Evolutionary conservation across 2,113 vertebrate genomes (phyloP).

Genomic region (Canis aureus): DNA sequence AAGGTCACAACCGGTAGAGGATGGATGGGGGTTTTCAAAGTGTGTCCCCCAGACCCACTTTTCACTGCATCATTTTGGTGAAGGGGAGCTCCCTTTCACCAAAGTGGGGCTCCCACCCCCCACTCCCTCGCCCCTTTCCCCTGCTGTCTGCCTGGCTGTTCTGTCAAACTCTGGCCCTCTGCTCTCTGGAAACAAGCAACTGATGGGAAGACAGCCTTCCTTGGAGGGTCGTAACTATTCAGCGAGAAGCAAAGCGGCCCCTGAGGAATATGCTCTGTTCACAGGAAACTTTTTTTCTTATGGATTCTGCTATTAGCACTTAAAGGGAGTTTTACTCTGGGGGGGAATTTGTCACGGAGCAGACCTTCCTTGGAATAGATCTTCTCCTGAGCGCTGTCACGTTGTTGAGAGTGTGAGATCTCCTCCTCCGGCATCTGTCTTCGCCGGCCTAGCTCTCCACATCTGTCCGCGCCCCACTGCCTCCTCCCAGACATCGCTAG

Average conservation of each 20-base stretch:
- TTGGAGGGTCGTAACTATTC: slow-evolving; percentile 29
- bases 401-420: background rate
- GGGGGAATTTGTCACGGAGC: slow-evolving; percentile 52
- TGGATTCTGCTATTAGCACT: slow-evolving; percentile 75
- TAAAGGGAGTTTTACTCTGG: slow-evolving; percentile 61
- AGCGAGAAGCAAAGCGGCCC: slow-evolving; percentile 62
- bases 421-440: background rate
- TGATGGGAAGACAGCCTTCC: slow-evolving; percentile 61
- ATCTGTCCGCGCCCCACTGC: background rate
- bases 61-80: background rate
- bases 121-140: background rate
- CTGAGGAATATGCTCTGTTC: slow-evolving; percentile 49
- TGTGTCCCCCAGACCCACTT: background rate
- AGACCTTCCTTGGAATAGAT: slow-evolving; percentile 51
- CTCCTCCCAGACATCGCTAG: background rate
- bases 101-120: background rate
- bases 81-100: too few species aligned
- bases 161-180: slow-evolving; percentile 53
- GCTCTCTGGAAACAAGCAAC: slow-evolving; percentile 53
- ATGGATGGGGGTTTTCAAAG: background rate
- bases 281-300: slow-evolving; percentile 58
- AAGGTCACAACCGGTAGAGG: background rate
- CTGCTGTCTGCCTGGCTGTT: background rate
- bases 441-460: background rate
- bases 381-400: background rate